Evolutionary conservation across 2,888 invertebrate species (phyloP), one percentile per base, ranked within the genome.

Genomic region (Tinea trinotella): DNA sequence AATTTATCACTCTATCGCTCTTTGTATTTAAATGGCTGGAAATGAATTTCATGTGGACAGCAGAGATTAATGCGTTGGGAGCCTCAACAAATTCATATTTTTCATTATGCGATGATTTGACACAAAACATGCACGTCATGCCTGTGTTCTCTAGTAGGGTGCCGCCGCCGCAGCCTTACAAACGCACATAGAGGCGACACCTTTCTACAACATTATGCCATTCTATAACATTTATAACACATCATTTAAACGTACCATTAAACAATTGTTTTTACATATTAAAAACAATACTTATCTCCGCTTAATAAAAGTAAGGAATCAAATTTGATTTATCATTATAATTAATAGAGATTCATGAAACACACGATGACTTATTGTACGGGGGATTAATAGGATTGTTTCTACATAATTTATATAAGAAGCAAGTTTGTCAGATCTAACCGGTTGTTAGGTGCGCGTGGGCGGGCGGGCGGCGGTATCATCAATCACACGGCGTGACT

Each of bases 401-500:
- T 22, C 22, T 50, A 24, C 24, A 24, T 50, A 50, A 50, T 50
- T 50, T 50, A 50, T 50, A 24, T 46, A 13, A 24, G n/a, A 48
- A 19, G 48, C 7, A 10, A 77, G 76, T 81, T 76, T 77, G 81
- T 78, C 81, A 76, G 73, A 69, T 78, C 76, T 77, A 76, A 74
- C 67, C 70, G 66, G 70, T 76, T 74, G 77, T 71, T 70, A 73
- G 71, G 67, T 36, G 24, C 76, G 73, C 78, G 67, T 48, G 67
- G 67, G 79, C 76, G 67, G 67, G 79, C 76, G 73, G 79, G 81
- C 70, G 76, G 74, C 64, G 67, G 68, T 68, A 71, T 74, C 82
- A 83, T 84, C 83, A 81, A 85, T 84, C 85, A 83, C 79, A 64
- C 72, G 64, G 63, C 75, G 74, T 79, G 83, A 81, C 83, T 84